Conservation (phyloP, 2,113 vertebrate genomes). For the Pycnonotus jocosus region DNA sequence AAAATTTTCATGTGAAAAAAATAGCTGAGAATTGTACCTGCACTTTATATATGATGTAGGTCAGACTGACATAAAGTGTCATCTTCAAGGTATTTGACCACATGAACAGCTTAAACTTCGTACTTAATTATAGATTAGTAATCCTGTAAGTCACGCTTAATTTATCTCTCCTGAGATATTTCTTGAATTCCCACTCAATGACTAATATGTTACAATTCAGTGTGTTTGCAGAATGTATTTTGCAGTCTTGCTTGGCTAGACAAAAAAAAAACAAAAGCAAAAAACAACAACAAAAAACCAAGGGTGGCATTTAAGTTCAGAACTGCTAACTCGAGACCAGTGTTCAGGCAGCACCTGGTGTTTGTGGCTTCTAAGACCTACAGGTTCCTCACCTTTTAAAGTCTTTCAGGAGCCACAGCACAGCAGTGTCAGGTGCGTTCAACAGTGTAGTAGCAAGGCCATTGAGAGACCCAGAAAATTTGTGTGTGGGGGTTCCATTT, state of each 20-base stretch:
- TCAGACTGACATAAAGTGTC: background rate
- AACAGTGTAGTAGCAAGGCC: background rate
- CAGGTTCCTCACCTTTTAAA: background rate
- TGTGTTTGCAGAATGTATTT: background rate
- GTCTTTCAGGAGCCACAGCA: background rate
- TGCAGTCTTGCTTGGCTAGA: background rate
- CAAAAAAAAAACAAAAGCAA: background rate
- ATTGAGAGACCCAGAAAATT: background rate
- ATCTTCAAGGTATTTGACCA: background rate
- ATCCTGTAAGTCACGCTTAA: background rate
- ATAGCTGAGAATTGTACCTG: background rate
- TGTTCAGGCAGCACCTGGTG: background rate
- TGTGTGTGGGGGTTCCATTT: fast-evolving
- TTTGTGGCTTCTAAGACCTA: background rate
- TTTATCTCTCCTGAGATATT: background rate
- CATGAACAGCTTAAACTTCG: background rate
- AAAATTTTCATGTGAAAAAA: background rate
- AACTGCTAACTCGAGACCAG: background rate
- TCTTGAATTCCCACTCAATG: background rate
- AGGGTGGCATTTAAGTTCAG: background rate
- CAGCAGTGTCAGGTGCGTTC: background rate
- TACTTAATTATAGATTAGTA: background rate
- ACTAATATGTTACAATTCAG: background rate
- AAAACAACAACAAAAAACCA: background rate
- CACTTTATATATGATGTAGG: background rate